Evolutionary conservation across 2,888 invertebrate genomes (phyloP).

Genomic region (Pseudoips prasinana): DNA sequence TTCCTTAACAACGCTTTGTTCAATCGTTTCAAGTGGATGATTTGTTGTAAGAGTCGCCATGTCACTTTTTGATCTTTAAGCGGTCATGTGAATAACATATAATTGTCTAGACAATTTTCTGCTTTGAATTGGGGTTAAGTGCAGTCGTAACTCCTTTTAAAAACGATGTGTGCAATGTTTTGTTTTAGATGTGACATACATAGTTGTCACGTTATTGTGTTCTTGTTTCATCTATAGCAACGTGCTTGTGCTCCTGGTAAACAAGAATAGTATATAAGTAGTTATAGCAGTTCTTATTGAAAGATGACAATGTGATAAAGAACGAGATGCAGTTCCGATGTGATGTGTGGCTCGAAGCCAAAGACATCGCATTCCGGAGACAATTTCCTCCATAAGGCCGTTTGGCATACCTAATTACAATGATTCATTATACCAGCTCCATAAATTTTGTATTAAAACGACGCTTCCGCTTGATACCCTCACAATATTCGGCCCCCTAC

Average conservation of each 20-base stretch:
- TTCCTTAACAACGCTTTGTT: constrained; percentile 10
- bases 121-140: constrained; percentile 6
- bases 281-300: constrained; percentile 35
- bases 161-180: not conserved
- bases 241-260: too few relatives aligned
- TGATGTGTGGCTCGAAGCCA: constrained; percentile 57
- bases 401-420: constrained; percentile 35
- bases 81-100: constrained; percentile 8
- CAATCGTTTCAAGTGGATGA: constrained; percentile 18
- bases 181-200: too few relatives aligned
- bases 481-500: too few relatives aligned
- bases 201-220: too few relatives aligned
- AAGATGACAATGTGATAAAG: constrained; percentile 50
- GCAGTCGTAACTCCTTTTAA: constrained; percentile 8
- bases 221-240: too few relatives aligned
- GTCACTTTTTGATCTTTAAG: constrained; percentile 1
- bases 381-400: constrained; percentile 49
- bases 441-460: too few relatives aligned
- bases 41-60: constrained; percentile 10
- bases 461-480: too few relatives aligned
- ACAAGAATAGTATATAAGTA: too few relatives aligned
- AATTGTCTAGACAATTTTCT: not conserved
- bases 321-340: constrained; percentile 41
- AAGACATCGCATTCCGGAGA: constrained; percentile 50
- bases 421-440: constrained; percentile 37